Percentiles rank a stretch among this genome's conserved stretches.
Evolutionary conservation across 1,140 invertebrate genomes (phyloP).

Genomic region (Drosophila rhopaloa): DNA sequence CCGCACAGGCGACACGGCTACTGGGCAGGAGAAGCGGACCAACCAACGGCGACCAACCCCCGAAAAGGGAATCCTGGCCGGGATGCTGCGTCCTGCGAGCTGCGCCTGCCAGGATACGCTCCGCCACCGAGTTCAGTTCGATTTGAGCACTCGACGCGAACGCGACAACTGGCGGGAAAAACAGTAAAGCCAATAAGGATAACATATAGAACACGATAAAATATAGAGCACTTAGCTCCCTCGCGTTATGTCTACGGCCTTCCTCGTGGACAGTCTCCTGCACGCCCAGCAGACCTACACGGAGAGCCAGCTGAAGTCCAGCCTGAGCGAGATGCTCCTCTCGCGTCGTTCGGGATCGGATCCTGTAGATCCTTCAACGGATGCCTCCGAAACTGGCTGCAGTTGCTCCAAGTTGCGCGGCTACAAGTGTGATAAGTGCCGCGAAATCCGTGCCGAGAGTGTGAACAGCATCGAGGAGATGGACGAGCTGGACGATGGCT

Average conservation of each 20-base stretch:
- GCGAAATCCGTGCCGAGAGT: constrained; percentile 66
- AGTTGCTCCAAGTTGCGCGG: constrained; percentile 64
- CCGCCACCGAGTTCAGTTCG: constrained; percentile 55
- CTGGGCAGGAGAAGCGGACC: constrained; percentile 81
- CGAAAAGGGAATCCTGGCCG: constrained; percentile 27
- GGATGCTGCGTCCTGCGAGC: constrained; percentile 36
- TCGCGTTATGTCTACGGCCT: constrained; percentile 79
- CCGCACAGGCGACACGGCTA: constrained; percentile 53
- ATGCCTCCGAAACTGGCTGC: constrained; percentile 34
- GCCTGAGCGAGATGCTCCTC: constrained; percentile 75
- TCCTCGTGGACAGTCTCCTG: constrained; percentile 78
- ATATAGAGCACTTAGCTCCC: constrained; percentile 4
- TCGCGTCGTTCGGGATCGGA: constrained; percentile 46
- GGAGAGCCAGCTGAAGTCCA: constrained; percentile 71
- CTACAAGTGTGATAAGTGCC: constrained; percentile 84
- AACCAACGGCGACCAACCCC: constrained; percentile 83
- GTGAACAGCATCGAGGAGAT: constrained; percentile 75
- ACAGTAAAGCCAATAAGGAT: constrained; percentile 12
- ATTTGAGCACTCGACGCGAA: constrained; percentile 77
- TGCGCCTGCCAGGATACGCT: constrained; percentile 34
- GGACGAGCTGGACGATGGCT: constrained; percentile 68
- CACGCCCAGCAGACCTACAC: constrained; percentile 79
- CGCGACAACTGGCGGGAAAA: constrained; percentile 44
- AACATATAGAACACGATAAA: constrained; percentile 1
- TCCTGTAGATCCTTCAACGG: constrained; percentile 17